phyloP scores from a whole-genome alignment of 1,140 invertebrate genomes.

The Caerostris darwini region DNA sequence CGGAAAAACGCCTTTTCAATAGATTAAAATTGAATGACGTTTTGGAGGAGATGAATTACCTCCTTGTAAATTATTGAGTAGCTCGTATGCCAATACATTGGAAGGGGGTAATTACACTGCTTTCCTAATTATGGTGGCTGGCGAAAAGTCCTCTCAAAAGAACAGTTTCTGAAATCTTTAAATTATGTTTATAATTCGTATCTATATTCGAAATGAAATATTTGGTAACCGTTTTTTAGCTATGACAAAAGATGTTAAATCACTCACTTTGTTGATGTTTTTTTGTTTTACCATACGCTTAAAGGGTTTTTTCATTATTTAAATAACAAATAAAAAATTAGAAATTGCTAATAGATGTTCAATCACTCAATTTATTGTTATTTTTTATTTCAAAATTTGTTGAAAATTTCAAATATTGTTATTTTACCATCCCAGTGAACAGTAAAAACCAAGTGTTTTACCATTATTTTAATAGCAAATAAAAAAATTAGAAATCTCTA shows the following conservation, averaged over 20 bases:
- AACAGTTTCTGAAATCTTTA: neutral
- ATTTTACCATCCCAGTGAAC: no score
- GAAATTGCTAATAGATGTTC: no score
- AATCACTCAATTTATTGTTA: no score
- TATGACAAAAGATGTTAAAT: neutral
- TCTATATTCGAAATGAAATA: neutral
- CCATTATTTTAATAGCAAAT: no score
- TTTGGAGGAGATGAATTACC: slow-evolving; percentile 26
- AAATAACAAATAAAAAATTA: no score
- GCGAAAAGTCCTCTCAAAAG: neutral
- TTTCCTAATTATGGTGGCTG: neutral
- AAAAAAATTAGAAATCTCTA: no score
- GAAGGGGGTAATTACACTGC: slow-evolving; percentile 14
- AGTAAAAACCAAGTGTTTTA: no score
- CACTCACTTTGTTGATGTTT: neutral
- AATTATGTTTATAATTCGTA: neutral
- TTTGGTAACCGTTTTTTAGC: neutral
- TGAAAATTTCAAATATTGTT: no score
- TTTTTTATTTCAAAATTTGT: no score
- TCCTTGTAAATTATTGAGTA: slow-evolving; percentile 24
- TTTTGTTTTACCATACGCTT: no score
- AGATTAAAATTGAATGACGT: slow-evolving; percentile 43
- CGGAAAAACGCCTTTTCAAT: slow-evolving; percentile 42
- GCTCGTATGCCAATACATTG: slow-evolving; percentile 23
- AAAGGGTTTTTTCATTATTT: no score